A percentile compares a stretch with the other conserved stretches of the same genome.
phyloP scores from a whole-genome alignment of 2,113 vertebrate species.

The Varanus komodoensis region DNA sequence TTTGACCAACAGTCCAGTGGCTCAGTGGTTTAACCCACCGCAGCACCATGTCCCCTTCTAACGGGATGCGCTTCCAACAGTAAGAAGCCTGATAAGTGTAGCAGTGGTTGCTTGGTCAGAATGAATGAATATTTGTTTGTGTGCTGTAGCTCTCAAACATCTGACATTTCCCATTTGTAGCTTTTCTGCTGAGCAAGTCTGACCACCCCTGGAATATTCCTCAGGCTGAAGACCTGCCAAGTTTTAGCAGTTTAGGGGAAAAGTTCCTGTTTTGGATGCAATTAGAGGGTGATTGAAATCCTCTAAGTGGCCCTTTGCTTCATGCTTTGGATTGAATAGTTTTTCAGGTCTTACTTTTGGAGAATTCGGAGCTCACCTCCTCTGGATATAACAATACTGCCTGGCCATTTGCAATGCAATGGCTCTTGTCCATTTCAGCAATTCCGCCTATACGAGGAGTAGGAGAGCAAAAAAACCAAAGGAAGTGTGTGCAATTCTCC shows the following conservation, averaged over 20 bases:
- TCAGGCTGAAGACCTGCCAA: not conserved
- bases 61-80: too few species aligned
- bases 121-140: too few species aligned
- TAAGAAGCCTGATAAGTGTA: too few species aligned
- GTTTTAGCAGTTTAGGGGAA: not conserved
- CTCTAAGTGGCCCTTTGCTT: not conserved
- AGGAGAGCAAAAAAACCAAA: not conserved
- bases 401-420: not conserved
- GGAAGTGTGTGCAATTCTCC: not conserved
- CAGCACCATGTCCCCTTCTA: too few species aligned
- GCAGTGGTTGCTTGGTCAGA: too few species aligned
- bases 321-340: not conserved
- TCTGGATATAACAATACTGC: not conserved
- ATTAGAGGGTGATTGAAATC: not conserved
- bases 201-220: too few species aligned
- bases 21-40: too few species aligned
- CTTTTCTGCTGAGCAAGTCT: too few species aligned
- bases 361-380: not conserved
- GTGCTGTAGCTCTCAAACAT: too few species aligned
- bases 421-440: not conserved
- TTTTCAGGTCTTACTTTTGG: not conserved
- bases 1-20: too few species aligned
- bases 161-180: too few species aligned
- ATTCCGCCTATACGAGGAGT: not conserved
- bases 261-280: not conserved